These are phyloP conservation scores for Tetragonisca angustula DNA, from an alignment of 2,888 invertebrate species.

Conservation along the genomic window DNA sequence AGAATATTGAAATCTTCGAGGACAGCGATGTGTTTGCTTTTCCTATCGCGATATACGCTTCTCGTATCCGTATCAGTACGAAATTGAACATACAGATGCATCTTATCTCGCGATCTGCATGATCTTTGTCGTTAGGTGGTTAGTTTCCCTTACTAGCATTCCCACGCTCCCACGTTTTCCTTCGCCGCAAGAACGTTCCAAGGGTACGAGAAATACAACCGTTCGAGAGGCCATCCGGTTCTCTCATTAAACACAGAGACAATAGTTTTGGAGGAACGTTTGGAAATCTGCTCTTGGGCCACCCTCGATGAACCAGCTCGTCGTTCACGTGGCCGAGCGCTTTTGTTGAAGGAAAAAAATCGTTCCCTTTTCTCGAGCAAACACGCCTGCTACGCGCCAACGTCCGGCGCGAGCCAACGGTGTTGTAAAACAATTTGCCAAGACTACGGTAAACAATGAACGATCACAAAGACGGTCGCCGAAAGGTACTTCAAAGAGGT, in stretches of 20 bases:
- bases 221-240: neutral
- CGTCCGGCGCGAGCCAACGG: neutral
- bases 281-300: constrained; percentile 26
- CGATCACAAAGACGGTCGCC: constrained; percentile 70
- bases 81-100: too few species aligned
- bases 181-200: neutral
- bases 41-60: neutral
- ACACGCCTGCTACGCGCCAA: neutral
- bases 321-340: constrained; percentile 6
- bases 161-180: neutral
- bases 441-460: constrained; percentile 75
- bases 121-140: neutral
- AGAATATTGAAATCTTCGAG: constrained; percentile 24
- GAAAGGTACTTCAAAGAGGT: neutral
- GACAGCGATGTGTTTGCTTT: neutral
- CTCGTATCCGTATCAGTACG: too few species aligned
- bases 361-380: constrained; percentile 38
- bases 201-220: constrained; percentile 5
- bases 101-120: too few species aligned
- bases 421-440: constrained; percentile 77
- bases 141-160: too few species aligned
- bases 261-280: neutral
- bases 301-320: neutral
- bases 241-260: neutral
- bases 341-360: neutral